Base-by-base conservation (phyloP, 2,888 invertebrate species). In the Lagria hirta region DNA sequence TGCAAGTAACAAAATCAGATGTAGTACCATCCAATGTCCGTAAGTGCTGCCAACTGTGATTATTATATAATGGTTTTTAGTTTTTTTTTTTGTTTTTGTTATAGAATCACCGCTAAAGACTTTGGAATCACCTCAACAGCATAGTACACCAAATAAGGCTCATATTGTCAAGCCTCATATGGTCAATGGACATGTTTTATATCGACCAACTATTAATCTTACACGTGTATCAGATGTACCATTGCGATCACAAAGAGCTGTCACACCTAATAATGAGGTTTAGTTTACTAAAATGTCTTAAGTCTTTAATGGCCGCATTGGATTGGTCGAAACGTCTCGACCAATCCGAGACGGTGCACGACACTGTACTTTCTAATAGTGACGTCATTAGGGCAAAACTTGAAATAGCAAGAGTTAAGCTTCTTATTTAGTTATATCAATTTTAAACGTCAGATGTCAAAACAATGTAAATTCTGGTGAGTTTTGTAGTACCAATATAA, bases 181-280 rank as follows among this genome's bases (percentile, higher is more conserved):
- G 32, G 41, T 41, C 8, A 41, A 41, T 33, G 41, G 41, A 41
- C 23, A 22, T 17, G 21, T 41, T 4, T 15, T 41, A 14, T 33
- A 33, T 12, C 16, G 16, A 10, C 41, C 41, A 2, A 41, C 41
- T 4, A 41, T 41, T 8, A 33, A 26, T 26, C 13, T 41, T 3
- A 32, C 33, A 1, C 23, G 32, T 16, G 20, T 32, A 12, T 22
- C 38, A 15, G 23, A 38, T 23, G 2, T 22, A 12, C 16, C 16
- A 2, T 11, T 15, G 11, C 26, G 12, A 12, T 26, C 17, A 26
- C 10, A 8, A 5, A 27, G 8, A 5, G 7, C 5, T 6, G 7
- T 6, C 20, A 18, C 5, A 18, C 20, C 7, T 5, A 7, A 7
- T 7, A 18, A 5, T 18, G 5, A 5, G 7, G 20, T 7, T 18